Evolutionary conservation across 2,888 invertebrate species (phyloP).

Genomic region (Silvanus unidentatus): DNA sequence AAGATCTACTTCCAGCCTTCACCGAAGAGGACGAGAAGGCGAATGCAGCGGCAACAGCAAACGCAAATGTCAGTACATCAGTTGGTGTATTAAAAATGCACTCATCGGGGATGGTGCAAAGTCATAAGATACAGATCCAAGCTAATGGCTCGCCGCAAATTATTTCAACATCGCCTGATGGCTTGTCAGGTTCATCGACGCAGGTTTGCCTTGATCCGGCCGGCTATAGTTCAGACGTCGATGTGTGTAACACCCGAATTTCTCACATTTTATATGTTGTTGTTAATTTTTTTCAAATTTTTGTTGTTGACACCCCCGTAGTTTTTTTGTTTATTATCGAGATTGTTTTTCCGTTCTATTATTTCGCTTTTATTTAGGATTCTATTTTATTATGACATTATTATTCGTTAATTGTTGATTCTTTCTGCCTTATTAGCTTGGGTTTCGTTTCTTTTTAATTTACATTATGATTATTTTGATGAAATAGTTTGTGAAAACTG

Average conservation of each 20-base stretch:
- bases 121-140: slow-evolving; percentile 50
- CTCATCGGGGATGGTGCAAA: slow-evolving; percentile 44
- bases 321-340: slow-evolving; percentile 2
- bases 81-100: slow-evolving; percentile 52
- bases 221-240: slow-evolving; percentile 66
- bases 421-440: slow-evolving; percentile 42
- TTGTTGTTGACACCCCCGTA: slow-evolving; percentile 2
- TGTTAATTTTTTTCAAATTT: slow-evolving; percentile 8
- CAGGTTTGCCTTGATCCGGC: slow-evolving; percentile 73
- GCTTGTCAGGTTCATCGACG: slow-evolving; percentile 49
- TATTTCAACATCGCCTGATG: slow-evolving; percentile 50
- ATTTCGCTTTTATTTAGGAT: slow-evolving; percentile 5
- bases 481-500: not conserved
- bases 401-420: too few species aligned
- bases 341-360: too few species aligned
- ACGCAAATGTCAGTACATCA: slow-evolving; percentile 46
- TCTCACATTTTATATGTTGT: slow-evolving; percentile 7
- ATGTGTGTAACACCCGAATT: slow-evolving; percentile 60
- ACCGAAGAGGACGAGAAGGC: slow-evolving; percentile 84
- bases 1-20: slow-evolving; percentile 91
- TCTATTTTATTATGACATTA: slow-evolving; percentile 4
- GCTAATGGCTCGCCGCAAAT: slow-evolving; percentile 50
- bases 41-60: slow-evolving; percentile 53
- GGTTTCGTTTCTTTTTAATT: slow-evolving; percentile 36
- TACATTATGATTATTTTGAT: slow-evolving; percentile 13